A percentile compares a stretch with the other conserved stretches of the same genome.
phyloP scores from a whole-genome alignment of 1,140 invertebrate species.

The Teleogryllus occipitalis region DNA sequence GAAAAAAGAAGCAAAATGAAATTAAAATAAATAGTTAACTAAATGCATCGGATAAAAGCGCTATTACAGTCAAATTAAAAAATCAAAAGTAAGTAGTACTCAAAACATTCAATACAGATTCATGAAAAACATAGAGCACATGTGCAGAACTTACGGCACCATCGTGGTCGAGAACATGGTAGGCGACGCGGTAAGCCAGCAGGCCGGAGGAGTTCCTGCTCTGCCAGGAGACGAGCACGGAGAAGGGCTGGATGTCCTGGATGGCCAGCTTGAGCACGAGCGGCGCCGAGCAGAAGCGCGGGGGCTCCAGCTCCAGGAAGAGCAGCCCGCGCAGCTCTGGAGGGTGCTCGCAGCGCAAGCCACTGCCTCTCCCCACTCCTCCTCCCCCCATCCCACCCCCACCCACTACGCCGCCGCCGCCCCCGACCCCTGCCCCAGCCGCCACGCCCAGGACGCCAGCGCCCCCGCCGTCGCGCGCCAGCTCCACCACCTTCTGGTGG shows the following conservation, averaged over 20 bases:
- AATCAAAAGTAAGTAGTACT: no score
- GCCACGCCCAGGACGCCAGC: constrained; percentile 78
- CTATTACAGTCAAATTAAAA: no score
- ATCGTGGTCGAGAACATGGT: constrained; percentile 61
- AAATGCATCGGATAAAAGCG: no score
- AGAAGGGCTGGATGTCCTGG: constrained; percentile 79
- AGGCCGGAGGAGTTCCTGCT: constrained; percentile 78
- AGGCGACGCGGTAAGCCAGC: constrained; percentile 76
- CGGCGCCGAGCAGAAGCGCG: constrained; percentile 66
- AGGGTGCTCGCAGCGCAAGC: constrained; percentile 70
- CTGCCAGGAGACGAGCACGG: constrained; percentile 81
- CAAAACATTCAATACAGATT: no score
- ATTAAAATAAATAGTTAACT: no score
- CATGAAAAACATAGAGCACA: no score
- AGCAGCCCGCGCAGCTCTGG: constrained; percentile 62
- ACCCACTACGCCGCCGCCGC: no score
- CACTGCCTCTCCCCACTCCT: no score
- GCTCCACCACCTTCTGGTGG: constrained; percentile 58
- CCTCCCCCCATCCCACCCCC: no score
- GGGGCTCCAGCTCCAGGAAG: constrained; percentile 67
- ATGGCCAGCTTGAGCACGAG: constrained; percentile 72
- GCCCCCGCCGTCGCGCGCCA: constrained; percentile 39
- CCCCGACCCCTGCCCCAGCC: no score
- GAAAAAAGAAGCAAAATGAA: no score
- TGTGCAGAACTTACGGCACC: constrained; percentile 38